phyloP scores from a whole-genome alignment of 2,888 invertebrate species.

The Nomada hirtipes region DNA sequence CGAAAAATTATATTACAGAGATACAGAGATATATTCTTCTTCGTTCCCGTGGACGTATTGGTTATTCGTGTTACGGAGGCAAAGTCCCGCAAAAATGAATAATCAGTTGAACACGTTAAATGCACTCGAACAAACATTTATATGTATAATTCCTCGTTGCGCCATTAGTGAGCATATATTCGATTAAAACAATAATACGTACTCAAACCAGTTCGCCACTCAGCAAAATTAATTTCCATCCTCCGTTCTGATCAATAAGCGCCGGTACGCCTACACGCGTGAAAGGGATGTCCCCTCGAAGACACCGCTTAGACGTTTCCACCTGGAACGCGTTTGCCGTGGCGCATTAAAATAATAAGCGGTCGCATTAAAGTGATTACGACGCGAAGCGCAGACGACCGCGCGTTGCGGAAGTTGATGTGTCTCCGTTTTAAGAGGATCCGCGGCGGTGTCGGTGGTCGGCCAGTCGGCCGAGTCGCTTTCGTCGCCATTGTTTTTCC shows the following conservation, averaged over 20 bases:
- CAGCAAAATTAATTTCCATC: constrained; percentile 16
- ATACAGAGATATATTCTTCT: too few species aligned
- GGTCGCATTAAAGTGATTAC: constrained; percentile 73
- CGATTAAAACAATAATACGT: not conserved
- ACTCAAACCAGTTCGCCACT: constrained; percentile 9
- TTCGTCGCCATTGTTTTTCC: constrained; percentile 64
- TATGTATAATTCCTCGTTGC: too few species aligned
- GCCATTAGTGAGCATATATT: not conserved
- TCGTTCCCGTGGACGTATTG: too few species aligned
- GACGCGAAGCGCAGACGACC: constrained; percentile 54
- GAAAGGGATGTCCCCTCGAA: not conserved
- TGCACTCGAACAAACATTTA: too few species aligned
- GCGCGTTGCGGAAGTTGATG: constrained; percentile 67
- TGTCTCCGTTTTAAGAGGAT: constrained; percentile 60
- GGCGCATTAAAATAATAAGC: constrained; percentile 73
- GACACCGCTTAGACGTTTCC: constrained; percentile 16
- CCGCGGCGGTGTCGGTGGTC: constrained; percentile 46
- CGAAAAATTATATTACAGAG: too few species aligned
- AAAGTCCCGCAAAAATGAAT: too few species aligned
- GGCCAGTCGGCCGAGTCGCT: constrained; percentile 31
- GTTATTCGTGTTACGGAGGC: too few species aligned
- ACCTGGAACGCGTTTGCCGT: constrained; percentile 21
- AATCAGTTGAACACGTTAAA: too few species aligned
- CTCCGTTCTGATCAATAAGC: not conserved
- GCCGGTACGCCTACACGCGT: not conserved